Evolutionary conservation across 23 tunicate genomes (phyloP), one percentile per base, ranked within the genome.

Genomic region (Oikopleura vanhoeffeni): DNA sequence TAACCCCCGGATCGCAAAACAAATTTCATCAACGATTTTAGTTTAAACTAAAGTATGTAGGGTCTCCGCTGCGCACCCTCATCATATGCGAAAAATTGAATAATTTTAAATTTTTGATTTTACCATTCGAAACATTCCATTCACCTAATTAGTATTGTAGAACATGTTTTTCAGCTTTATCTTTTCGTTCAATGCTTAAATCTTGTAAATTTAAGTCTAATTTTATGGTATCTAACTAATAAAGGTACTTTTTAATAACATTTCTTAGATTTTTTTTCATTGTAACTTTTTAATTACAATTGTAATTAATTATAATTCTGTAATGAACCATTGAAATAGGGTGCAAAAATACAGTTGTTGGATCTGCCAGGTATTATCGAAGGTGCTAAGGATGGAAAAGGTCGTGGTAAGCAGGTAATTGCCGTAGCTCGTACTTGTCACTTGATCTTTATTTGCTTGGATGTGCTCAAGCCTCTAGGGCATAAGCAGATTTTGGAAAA

Each of bases 331-430:
- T n/a, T 57, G 0, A 0, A 57, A 57, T 57, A n/a, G n/a, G 96
- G 99, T 32, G 96, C 99, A 8, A 95, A 95, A 64, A 95, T 95
- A 41, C 99, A 95, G 67, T 86, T 95, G 30, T 88, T 95, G 60
- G 99, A 95, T 90, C 87, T 95, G 8, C 99, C 99, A 41, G 99
- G 99, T 40, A 95, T 95, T 57, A 95, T 95, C 85, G 99, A 95
- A 84, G 99, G 99, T 28, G 99, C 99, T 4, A 95, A 95, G 83
- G 99, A 95, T 87, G 99, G 99, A 3, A 95, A 95, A 84, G 99
- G 99, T 57, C 85, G 99, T 87, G 99, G 99, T 83, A 95, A 95
- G 85, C 99, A 95, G 86, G 99, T 82, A 57, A 35, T 40, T 58
- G 8, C 84, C 85, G 99, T 95, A 39, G 99, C 99, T 32, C 84